These are phyloP conservation scores for Anoplius nigerrimus DNA, from an alignment of 2,888 invertebrate genomes.

Conservation along the genomic window DNA sequence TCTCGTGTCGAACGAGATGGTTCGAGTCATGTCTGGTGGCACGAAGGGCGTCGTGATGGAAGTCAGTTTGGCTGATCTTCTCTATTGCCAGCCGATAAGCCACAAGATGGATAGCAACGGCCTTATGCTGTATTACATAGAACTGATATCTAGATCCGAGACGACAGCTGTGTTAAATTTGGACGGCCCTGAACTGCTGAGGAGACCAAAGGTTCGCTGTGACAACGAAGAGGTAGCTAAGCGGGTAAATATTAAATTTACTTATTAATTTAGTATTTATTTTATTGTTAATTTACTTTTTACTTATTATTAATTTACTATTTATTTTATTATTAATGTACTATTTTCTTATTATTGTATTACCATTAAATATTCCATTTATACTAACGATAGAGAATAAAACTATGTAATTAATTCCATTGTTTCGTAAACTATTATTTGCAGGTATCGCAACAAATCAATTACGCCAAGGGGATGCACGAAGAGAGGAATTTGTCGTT, in stretches of 20 bases:
- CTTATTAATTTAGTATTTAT: background rate
- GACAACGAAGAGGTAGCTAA: conserved; percentile 83
- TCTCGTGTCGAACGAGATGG: conserved; percentile 84
- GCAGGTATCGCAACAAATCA: conserved; percentile 87
- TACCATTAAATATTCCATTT: background rate
- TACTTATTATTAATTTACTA: background rate
- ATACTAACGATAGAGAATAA: background rate
- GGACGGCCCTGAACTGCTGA: conserved; percentile 77
- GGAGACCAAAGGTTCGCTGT: conserved; percentile 87
- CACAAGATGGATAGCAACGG: conserved; percentile 76
- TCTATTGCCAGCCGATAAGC: conserved; percentile 80
- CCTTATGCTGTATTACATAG: conserved; percentile 80
- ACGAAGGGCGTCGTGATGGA: conserved; percentile 73
- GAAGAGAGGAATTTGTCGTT: conserved; percentile 88
- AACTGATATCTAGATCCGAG: conserved; percentile 78
- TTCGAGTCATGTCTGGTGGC: conserved; percentile 78
- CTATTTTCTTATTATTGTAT: background rate
- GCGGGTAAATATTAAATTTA: conserved; percentile 75
- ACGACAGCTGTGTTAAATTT: conserved; percentile 72
- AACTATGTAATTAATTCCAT: background rate
- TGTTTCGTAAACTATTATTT: conserved; percentile 15
- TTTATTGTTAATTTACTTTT: background rate
- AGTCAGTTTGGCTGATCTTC: conserved; percentile 77
- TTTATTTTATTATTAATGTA: background rate
- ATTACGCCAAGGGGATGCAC: conserved; percentile 90